A percentile compares a stretch with the other conserved stretches of the same genome.
Evolutionary conservation across 30 jellyfish, hydroid and myxozoan genomes (phyloP).

Genomic region (Cassiopea andromeda): DNA sequence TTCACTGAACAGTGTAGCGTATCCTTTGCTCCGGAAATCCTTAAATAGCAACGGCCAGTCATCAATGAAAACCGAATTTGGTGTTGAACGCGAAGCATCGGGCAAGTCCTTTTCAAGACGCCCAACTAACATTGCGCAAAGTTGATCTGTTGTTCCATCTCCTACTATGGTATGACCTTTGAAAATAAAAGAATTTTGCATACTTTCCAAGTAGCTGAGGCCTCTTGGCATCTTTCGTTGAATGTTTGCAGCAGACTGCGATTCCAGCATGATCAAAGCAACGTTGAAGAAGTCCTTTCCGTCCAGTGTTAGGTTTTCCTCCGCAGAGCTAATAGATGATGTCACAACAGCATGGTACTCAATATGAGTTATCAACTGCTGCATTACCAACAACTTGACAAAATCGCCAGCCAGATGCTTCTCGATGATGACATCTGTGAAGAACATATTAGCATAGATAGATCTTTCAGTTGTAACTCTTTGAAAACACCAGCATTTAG

Average conservation of each 20-base stretch:
- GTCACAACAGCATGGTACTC: conserved; percentile 59
- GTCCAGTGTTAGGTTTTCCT: not conserved
- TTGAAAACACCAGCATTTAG: too few species aligned
- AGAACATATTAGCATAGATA: not conserved
- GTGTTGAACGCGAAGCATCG: conserved; percentile 28
- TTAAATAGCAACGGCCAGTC: conserved; percentile 72
- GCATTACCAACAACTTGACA: conserved; percentile 27
- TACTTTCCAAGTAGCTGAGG: not conserved
- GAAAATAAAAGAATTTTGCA: conserved; percentile 36
- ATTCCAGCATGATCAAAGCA: conserved; percentile 60
- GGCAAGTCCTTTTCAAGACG: conserved; percentile 62
- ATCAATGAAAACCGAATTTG: conserved; percentile 53
- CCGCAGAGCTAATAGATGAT: not conserved
- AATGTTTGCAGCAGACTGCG: conserved; percentile 81
- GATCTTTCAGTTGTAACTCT: too few species aligned
- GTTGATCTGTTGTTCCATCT: conserved; percentile 87
- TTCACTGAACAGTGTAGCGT: conserved; percentile 68
- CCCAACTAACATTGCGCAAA: conserved; percentile 83
- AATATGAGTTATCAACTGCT: not conserved
- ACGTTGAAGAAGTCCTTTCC: conserved; percentile 35
- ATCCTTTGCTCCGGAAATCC: conserved; percentile 50
- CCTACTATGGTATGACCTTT: conserved; percentile 80
- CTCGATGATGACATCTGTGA: conserved; percentile 41
- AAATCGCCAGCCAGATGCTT: conserved; percentile 45
- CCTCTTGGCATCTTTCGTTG: conserved; percentile 49